A percentile compares a stretch with the other conserved stretches of the same genome.
Evolutionary conservation across 2,888 invertebrate genomes (phyloP).

Genomic region (Arctia plantaginis): DNA sequence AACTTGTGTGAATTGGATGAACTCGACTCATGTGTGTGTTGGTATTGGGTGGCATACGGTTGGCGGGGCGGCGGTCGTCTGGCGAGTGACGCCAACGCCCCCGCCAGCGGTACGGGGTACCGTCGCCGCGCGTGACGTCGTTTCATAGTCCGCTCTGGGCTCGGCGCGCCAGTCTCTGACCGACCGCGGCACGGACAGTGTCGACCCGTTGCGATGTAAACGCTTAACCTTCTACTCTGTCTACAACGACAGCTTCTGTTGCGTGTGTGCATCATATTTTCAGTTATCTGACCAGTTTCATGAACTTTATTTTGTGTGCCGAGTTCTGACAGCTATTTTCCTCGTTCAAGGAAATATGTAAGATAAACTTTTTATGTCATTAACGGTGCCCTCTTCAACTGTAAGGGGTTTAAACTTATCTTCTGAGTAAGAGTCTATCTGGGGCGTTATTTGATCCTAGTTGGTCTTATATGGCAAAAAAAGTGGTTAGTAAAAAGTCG

Average conservation of each 20-base stretch:
- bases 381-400: slow-evolving; percentile 69
- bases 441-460: not conserved
- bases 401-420: slow-evolving; percentile 68
- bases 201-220: slow-evolving; percentile 85
- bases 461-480: not conserved
- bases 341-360: slow-evolving; percentile 72
- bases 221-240: slow-evolving; percentile 80
- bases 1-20: slow-evolving; percentile 52
- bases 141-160: slow-evolving; percentile 36
- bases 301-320: slow-evolving; percentile 75
- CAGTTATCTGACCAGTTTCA: slow-evolving; percentile 61
- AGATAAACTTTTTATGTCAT: slow-evolving; percentile 77
- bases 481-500: not conserved
- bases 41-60: slow-evolving; percentile 36
- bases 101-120: slow-evolving; percentile 52
- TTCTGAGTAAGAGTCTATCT: not conserved
- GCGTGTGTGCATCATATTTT: slow-evolving; percentile 69
- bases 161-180: slow-evolving; percentile 76
- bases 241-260: slow-evolving; percentile 82
- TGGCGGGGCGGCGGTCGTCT: slow-evolving; percentile 56
- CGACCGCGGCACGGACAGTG: slow-evolving; percentile 84
- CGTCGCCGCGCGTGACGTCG: slow-evolving; percentile 52
- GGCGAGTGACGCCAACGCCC: slow-evolving; percentile 77
- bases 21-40: slow-evolving; percentile 40
- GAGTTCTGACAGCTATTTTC: slow-evolving; percentile 62